A percentile compares a stretch with the other conserved stretches of the same genome.
Conservation (phyloP, 64 coral and sea anemone genomes). For the Montipora sp. region DNA sequence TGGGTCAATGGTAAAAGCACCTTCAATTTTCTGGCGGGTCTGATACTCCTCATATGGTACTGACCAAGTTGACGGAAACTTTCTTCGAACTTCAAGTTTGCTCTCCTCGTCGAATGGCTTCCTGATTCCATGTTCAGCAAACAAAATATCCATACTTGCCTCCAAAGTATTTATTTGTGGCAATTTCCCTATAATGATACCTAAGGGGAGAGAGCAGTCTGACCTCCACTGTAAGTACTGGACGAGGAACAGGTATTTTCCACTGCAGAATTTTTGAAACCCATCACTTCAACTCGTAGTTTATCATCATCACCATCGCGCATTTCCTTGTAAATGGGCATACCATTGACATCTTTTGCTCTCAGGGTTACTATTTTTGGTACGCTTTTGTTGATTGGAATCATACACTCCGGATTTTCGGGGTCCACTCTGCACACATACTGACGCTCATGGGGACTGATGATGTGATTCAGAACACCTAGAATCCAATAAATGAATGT, state of each 20-base stretch:
- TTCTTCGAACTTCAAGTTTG: background rate
- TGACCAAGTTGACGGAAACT: slow-evolving; percentile 37
- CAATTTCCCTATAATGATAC: slow-evolving; percentile 57
- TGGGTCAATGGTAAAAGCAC: slow-evolving; percentile 82
- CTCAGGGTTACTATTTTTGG: slow-evolving; percentile 65
- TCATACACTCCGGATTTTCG: slow-evolving; percentile 69
- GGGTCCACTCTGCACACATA: slow-evolving; percentile 75
- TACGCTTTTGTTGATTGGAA: slow-evolving; percentile 82
- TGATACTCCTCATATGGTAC: slow-evolving; percentile 43
- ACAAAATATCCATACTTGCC: slow-evolving; percentile 51
- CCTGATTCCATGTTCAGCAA: slow-evolving; percentile 69
- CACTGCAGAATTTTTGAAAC: slow-evolving; percentile 26
- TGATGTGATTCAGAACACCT: slow-evolving; percentile 81
- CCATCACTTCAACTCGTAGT: slow-evolving; percentile 1
- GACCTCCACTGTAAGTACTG: slow-evolving; percentile 76
- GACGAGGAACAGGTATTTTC: slow-evolving; percentile 74
- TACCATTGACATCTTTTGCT: background rate
- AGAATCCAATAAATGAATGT: background rate
- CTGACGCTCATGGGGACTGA: slow-evolving; percentile 82
- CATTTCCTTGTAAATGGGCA: slow-evolving; percentile 40
- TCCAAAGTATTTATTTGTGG: background rate
- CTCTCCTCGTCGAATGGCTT: slow-evolving; percentile 46
- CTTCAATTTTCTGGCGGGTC: slow-evolving; percentile 19
- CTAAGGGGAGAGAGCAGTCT: slow-evolving; percentile 48
- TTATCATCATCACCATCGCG: background rate